Conservation (phyloP, 2,113 vertebrate genomes). For the Pelobates fuscus region DNA sequence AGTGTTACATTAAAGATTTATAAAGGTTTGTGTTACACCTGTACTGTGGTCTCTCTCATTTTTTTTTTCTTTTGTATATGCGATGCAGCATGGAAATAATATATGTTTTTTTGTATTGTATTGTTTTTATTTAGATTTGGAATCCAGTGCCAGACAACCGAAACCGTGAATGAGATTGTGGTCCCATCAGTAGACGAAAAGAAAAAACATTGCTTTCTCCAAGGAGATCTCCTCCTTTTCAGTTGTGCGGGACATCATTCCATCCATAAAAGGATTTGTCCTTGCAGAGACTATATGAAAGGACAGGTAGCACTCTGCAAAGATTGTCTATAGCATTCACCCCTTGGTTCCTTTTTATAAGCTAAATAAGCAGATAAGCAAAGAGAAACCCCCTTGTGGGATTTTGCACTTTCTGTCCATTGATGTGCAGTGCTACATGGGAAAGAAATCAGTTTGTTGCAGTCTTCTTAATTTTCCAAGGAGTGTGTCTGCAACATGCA, state of each 20-base stretch:
- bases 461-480: neutral
- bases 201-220: conserved; percentile 89
- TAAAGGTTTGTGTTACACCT: too few relatives aligned
- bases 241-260: conserved; percentile 92
- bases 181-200: conserved; percentile 84
- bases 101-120: too few relatives aligned
- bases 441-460: neutral
- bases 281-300: conserved; percentile 97
- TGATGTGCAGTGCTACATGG: neutral
- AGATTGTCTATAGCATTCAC: conserved; percentile 86
- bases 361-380: conserved; percentile 37
- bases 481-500: neutral
- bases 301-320: conserved; percentile 96
- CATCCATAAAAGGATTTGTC: conserved; percentile 84
- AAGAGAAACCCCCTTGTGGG: too few relatives aligned
- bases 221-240: conserved; percentile 93
- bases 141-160: conserved; percentile 83
- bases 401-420: conserved; percentile 53
- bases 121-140: conserved; percentile 76
- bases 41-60: too few relatives aligned
- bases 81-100: too few relatives aligned
- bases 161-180: conserved; percentile 85
- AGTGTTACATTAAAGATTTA: too few relatives aligned
- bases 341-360: conserved; percentile 34
- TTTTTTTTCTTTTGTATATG: too few relatives aligned